phyloP scores from a whole-genome alignment of 2,888 invertebrate genomes.

The Diplazon laetatorius region DNA sequence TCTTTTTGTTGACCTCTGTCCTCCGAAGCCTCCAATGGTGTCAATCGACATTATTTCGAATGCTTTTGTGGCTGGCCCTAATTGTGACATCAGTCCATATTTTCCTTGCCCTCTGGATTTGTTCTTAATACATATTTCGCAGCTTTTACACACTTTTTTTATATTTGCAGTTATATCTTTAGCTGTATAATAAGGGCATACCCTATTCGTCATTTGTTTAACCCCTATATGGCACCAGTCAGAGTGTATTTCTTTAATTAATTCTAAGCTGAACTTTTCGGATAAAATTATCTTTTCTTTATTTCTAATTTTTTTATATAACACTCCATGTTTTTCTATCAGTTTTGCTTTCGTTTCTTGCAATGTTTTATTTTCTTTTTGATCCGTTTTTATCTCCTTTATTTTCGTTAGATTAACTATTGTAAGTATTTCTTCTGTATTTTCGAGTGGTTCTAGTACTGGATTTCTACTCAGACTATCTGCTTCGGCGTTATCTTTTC shows the following conservation, averaged over 20 bases:
- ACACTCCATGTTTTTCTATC: slow-evolving; percentile 48
- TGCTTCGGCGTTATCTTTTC: too few species aligned
- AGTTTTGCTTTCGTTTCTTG: slow-evolving; percentile 43
- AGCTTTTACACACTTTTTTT: slow-evolving; percentile 61
- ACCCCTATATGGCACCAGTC: slow-evolving; percentile 32
- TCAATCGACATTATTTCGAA: slow-evolving; percentile 73
- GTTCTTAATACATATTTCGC: slow-evolving; percentile 58
- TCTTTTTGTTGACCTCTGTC: slow-evolving; percentile 70
- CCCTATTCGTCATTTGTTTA: slow-evolving; percentile 59
- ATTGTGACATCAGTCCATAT: slow-evolving; percentile 67
- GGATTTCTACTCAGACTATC: too few species aligned
- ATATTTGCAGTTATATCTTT: slow-evolving; percentile 64
- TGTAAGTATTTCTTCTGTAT: background rate
- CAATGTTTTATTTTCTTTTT: slow-evolving; percentile 49
- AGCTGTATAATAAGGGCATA: slow-evolving; percentile 54
- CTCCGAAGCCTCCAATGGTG: slow-evolving; percentile 73
- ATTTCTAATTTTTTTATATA: slow-evolving; percentile 55
- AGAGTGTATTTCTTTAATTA: slow-evolving; percentile 56
- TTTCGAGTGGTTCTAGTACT: too few species aligned
- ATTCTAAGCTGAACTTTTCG: slow-evolving; percentile 55
- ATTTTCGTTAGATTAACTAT: slow-evolving; percentile 17
- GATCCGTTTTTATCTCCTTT: slow-evolving; percentile 22
- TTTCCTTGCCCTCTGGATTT: slow-evolving; percentile 69
- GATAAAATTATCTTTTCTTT: slow-evolving; percentile 59
- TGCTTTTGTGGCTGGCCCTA: slow-evolving; percentile 70